phyloP scores from a whole-genome alignment of 2,113 vertebrate species.

The Notarius lentiginosus region DNA sequence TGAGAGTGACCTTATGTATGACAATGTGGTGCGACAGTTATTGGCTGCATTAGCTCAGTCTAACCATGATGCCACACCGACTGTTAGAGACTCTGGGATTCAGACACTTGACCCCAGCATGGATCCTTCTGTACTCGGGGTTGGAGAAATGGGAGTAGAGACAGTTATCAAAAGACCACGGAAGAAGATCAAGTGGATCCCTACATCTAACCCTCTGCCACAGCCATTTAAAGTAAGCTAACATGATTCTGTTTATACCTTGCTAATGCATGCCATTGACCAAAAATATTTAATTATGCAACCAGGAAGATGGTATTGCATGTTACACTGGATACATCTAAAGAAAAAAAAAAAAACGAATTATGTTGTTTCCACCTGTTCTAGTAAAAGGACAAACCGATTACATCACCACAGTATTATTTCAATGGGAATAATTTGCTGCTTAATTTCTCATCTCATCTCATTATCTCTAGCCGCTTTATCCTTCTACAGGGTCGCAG shows the following conservation, averaged over 20 bases:
- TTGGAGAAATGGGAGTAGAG: slow-evolving; percentile 82
- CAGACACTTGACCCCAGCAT: slow-evolving; percentile 89
- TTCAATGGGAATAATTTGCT: background rate
- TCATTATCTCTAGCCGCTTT: too few relatives aligned
- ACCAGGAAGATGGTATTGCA: background rate
- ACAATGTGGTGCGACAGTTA: slow-evolving; percentile 97
- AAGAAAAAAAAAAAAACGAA: background rate
- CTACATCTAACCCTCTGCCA: slow-evolving; percentile 87
- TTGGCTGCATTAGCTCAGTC: slow-evolving; percentile 94
- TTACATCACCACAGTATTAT: background rate
- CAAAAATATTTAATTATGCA: background rate
- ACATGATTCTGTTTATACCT: background rate
- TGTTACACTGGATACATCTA: background rate
- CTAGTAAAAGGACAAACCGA: background rate
- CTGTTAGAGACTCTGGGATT: slow-evolving; percentile 88
- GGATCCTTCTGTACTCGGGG: slow-evolving; percentile 82
- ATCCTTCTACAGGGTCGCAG: too few relatives aligned
- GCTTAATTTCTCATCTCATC: too few relatives aligned
- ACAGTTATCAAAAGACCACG: slow-evolving; percentile 91
- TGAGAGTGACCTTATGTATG: slow-evolving; percentile 98
- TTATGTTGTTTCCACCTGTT: background rate
- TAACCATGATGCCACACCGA: slow-evolving; percentile 92
- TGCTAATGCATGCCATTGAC: background rate
- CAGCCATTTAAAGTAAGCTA: slow-evolving; percentile 86
- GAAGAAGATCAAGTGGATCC: slow-evolving; percentile 98